Evolutionary conservation across 2,113 vertebrate genomes (phyloP).

Genomic region (Cavia porcellus): DNA sequence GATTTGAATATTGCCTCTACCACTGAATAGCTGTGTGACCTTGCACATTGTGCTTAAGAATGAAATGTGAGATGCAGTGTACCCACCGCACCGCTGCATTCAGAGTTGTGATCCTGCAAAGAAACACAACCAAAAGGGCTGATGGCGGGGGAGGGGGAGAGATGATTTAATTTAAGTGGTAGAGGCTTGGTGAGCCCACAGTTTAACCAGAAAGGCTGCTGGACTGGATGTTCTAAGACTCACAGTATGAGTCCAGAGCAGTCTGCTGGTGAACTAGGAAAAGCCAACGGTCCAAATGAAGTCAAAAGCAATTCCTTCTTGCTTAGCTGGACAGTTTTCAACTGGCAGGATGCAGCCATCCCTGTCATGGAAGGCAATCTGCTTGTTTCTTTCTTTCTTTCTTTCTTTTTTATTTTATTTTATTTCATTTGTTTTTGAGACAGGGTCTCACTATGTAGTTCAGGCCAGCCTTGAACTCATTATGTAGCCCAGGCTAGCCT

Average conservation of each 20-base stretch:
- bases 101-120: background rate
- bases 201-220: background rate
- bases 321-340: background rate
- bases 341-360: background rate
- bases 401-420: background rate
- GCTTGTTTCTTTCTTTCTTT: background rate
- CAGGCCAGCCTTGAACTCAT: background rate
- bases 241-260: background rate
- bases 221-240: background rate
- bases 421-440: background rate
- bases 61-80: rapidly evolving
- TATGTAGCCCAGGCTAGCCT: background rate
- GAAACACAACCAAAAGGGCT: background rate
- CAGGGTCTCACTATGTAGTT: background rate
- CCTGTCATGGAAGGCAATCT: background rate
- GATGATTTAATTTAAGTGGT: background rate
- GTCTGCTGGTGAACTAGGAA: background rate
- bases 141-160: background rate
- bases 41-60: background rate
- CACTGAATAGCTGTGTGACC: background rate
- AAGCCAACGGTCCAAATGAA: background rate
- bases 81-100: rapidly evolving
- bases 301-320: background rate
- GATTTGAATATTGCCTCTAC: background rate
- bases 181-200: background rate